Base-by-base conservation (phyloP, 2,888 invertebrate species). In the Dyspetes luteomarginatus region DNA sequence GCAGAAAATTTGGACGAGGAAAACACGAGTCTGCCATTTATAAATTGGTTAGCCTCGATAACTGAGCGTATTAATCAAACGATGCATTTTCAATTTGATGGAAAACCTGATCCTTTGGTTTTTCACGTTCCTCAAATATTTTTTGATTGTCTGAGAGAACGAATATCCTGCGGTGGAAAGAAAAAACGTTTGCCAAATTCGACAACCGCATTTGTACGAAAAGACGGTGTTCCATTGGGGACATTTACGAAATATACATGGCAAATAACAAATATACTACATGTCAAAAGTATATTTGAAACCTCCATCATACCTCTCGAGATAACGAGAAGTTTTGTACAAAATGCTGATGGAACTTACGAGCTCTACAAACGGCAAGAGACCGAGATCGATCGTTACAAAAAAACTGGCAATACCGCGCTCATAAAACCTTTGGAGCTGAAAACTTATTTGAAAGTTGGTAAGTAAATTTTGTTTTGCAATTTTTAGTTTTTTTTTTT, bases 11-110 rank as follows among this genome's bases (percentile, higher is more conserved):
- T 91, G 12, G 91, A 92, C 50, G 92, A 92, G 69, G 77, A 86
- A 4, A 89, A 84, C 36, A 88, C 91, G 0, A 91, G 89, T 60
- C 90, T 94, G 81, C 90, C 91, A 5, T 97, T 96, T 90, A 92
- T 94, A 7, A 93, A 94, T 62, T 97, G 97, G 97, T 92, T 97
- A 55, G 94, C 95, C 1, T 95, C 95, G 86, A 95, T 96, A 12
- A 96, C 96, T 7, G 97, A 97, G 89, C 93, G 95, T 24, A 95
- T 97, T 68, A 97, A 97, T 92, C 95, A 95, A 83, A 94, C 95
- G 12, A 95, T 97, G 94, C 95, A 95, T 89, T 95, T 94, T 88
- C 95, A 95, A 85, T 94, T 94, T 86, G 93, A 93, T 87, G 95
- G 95, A 74, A 94, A 94, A 86, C 94, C 95, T 5, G 94, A 96